These are phyloP conservation scores for Amblyjoppa fuscipennis DNA, from an alignment of 2,888 invertebrate genomes.

Conservation along the genomic window DNA sequence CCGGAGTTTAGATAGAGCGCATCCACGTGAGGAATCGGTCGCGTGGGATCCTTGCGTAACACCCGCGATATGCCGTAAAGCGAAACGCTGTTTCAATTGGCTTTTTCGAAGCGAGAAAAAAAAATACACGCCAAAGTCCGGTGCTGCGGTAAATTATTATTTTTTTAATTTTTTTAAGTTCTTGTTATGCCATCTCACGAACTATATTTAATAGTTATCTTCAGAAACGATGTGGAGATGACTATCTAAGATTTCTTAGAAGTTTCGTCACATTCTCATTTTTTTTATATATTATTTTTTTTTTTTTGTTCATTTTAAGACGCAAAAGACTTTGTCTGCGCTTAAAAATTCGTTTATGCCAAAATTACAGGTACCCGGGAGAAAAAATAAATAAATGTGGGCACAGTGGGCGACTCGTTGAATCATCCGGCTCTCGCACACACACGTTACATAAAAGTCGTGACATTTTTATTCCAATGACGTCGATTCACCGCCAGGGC, in stretches of 20 bases:
- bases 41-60: conserved; percentile 58
- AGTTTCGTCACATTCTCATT: neutral
- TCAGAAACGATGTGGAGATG: neutral
- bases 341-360: neutral
- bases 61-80: conserved; percentile 20
- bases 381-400: neutral
- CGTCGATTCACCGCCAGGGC: conserved; percentile 18
- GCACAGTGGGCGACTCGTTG: neutral
- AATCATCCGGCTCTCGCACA: neutral
- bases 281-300: no score
- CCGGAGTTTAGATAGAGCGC: conserved; percentile 2
- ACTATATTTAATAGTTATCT: neutral
- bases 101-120: conserved; percentile 10
- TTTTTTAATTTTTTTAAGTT: neutral
- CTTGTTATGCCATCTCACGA: neutral
- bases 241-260: neutral
- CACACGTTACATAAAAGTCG: conserved; percentile 24
- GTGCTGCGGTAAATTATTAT: neutral
- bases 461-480: conserved; percentile 51
- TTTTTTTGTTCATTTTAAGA: neutral
- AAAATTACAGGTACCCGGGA: neutral
- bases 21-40: conserved; percentile 25
- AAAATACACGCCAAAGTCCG: conserved; percentile 3
- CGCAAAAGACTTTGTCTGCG: no score
- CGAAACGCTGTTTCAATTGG: conserved; percentile 43